A percentile compares a stretch with the other conserved stretches of the same genome.
Conservation (phyloP, 2,113 vertebrate genomes). For the Sardina pilchardus region DNA sequence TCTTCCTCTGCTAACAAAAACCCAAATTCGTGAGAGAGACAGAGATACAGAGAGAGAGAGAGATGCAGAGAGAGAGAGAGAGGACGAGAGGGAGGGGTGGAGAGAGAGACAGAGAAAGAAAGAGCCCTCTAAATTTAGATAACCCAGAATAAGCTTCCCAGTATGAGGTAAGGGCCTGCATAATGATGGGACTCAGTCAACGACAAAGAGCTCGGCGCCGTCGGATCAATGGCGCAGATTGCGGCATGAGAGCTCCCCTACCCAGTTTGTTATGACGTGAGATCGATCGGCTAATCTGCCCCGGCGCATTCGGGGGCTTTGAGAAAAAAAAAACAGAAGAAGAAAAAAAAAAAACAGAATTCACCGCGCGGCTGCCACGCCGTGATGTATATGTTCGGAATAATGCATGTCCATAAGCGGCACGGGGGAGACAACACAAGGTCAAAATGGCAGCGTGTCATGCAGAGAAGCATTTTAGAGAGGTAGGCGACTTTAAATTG, state of each 20-base stretch:
- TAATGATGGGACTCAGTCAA: conserved; percentile 11
- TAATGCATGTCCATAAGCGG: background rate
- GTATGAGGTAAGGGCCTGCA: conserved; percentile 7
- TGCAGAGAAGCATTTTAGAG: background rate
- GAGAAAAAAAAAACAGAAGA: background rate
- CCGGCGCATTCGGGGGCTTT: background rate
- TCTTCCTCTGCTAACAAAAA: background rate
- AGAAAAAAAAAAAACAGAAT: background rate
- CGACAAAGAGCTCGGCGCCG: background rate
- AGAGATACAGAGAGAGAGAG: background rate
- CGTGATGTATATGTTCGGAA: conserved; percentile 13
- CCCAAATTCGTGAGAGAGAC: conserved; percentile 4
- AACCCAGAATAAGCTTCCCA: conserved; percentile 14
- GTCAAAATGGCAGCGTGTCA: background rate
- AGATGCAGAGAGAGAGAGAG: background rate
- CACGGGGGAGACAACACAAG: background rate
- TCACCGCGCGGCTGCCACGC: background rate
- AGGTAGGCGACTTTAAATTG: background rate
- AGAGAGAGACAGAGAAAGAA: background rate
- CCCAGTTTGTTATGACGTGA: conserved; percentile 13
- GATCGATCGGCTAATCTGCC: conserved; percentile 18
- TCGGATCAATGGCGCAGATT: conserved; percentile 11
- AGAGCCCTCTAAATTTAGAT: conserved; percentile 13
- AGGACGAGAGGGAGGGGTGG: background rate
- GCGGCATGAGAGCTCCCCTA: conserved; percentile 9